Conservation (phyloP, 2,113 vertebrate species). For the Sisor rabdophorus region DNA sequence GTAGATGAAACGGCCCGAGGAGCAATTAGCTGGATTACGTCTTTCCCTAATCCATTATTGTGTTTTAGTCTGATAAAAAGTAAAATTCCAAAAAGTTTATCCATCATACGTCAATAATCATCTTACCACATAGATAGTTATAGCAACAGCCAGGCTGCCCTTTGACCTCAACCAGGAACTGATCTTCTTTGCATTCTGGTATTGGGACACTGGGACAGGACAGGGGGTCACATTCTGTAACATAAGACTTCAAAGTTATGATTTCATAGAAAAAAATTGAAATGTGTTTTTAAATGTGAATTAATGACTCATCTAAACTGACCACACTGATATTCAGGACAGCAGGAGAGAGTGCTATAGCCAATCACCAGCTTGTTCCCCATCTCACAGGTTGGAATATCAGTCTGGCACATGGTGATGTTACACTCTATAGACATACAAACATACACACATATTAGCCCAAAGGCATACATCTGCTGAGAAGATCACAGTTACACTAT, state of each 20-base stretch:
- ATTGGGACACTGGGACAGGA: slow-evolving; percentile 74
- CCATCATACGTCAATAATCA: neutral
- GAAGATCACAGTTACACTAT: neutral
- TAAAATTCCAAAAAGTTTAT: no score
- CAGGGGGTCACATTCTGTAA: slow-evolving; percentile 84
- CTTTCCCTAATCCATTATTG: no score
- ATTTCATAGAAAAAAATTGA: neutral
- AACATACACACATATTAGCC: neutral
- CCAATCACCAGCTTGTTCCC: slow-evolving; percentile 78
- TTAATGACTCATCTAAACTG: slow-evolving; percentile 39
- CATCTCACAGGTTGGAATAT: slow-evolving; percentile 75
- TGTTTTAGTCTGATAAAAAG: no score
- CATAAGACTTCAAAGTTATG: slow-evolving; percentile 36
- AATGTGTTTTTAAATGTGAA: neutral
- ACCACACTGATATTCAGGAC: slow-evolving; percentile 92
- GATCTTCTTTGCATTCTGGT: slow-evolving; percentile 84
- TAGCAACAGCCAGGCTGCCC: slow-evolving; percentile 85
- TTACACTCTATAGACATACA: slow-evolving; percentile 80
- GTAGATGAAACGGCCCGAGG: no score
- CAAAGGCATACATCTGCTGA: neutral
- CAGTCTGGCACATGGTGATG: slow-evolving; percentile 79
- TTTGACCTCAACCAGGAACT: slow-evolving; percentile 86
- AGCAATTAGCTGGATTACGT: no score
- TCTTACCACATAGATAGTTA: slow-evolving; percentile 85
- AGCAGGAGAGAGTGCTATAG: slow-evolving; percentile 83